Conservation (phyloP, 1,140 invertebrate genomes). For the Saccostrea echinata region DNA sequence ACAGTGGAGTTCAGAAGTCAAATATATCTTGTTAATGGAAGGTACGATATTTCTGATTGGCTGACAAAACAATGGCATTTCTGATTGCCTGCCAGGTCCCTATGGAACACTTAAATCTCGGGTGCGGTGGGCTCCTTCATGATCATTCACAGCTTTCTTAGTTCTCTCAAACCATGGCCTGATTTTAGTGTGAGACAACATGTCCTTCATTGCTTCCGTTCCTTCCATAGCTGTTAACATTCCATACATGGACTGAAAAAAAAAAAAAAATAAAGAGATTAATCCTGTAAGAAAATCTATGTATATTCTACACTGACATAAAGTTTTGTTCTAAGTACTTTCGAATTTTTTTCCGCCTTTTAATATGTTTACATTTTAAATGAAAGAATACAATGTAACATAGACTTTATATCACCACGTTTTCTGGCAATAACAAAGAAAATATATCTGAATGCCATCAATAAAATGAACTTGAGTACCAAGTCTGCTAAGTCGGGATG, state of each 20-base stretch:
- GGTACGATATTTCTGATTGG: no score
- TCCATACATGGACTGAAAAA: conserved; percentile 90
- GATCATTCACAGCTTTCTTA: conserved; percentile 76
- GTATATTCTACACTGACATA: no score
- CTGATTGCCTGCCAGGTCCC: not conserved
- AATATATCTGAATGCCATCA: not conserved
- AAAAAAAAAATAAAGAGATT: conserved; percentile 12
- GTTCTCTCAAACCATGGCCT: conserved; percentile 81
- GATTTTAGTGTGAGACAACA: conserved; percentile 87
- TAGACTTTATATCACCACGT: not conserved
- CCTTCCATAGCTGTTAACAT: conserved; percentile 97
- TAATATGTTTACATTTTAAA: no score
- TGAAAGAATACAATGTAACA: no score
- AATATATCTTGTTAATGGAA: no score
- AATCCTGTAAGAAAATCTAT: not conserved
- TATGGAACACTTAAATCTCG: not conserved
- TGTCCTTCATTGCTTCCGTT: conserved; percentile 93
- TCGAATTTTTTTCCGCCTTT: no score
- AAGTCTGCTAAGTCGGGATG: conserved; percentile 96
- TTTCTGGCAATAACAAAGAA: not conserved
- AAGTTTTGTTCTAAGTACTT: no score
- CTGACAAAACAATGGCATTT: not conserved
- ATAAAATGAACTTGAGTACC: conserved; percentile 74
- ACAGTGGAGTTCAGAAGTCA: no score
- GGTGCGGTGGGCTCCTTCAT: conserved; percentile 64